Base-by-base conservation (phyloP, 2,888 invertebrate genomes). In the Coenonympha arcania region DNA sequence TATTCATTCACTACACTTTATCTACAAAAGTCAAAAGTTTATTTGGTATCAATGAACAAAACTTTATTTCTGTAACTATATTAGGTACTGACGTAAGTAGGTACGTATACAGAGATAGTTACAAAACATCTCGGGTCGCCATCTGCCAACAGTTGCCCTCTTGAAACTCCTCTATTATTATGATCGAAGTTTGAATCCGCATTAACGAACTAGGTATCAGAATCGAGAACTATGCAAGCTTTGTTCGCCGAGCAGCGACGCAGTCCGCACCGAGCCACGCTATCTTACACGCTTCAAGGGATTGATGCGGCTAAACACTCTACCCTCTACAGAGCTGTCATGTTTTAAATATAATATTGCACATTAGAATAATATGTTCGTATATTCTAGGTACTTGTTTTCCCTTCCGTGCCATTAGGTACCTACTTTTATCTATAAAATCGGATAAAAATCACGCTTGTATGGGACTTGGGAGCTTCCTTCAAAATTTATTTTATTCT, bases 41-140 rank as follows among this genome's bases (percentile, higher is more conserved):
- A n/a, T n/a, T n/a, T n/a, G n/a, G n/a, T n/a, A n/a, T n/a, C n/a
- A n/a, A n/a, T n/a, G n/a, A n/a, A n/a, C n/a, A n/a, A n/a, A n/a
- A n/a, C n/a, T n/a, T n/a, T n/a, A n/a, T n/a, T n/a, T n/a, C n/a
- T n/a, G n/a, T n/a, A n/a, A n/a, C n/a, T n/a, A n/a, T n/a, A n/a
- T n/a, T n/a, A n/a, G n/a, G n/a, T n/a, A n/a, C n/a, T n/a, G n/a
- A n/a, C n/a, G n/a, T n/a, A n/a, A 2, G 6, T 24, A n/a, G 3
- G 6, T 24, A 24, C 24, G 9, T 24, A 24, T n/a, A n/a, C n/a
- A n/a, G n/a, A n/a, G n/a, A n/a, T n/a, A n/a, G n/a, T n/a, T n/a
- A 24, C 9, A 24, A 5, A 24, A 24, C 6, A 34, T 73, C 68
- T 64, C 71, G 70, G 63, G 73, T 78, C 75, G 76, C n/a, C n/a